Percentiles rank a stretch among this genome's conserved stretches.
These are phyloP conservation scores for Catharus bicknelli DNA, from an alignment of 2,113 vertebrate genomes.

Conservation along the genomic window DNA sequence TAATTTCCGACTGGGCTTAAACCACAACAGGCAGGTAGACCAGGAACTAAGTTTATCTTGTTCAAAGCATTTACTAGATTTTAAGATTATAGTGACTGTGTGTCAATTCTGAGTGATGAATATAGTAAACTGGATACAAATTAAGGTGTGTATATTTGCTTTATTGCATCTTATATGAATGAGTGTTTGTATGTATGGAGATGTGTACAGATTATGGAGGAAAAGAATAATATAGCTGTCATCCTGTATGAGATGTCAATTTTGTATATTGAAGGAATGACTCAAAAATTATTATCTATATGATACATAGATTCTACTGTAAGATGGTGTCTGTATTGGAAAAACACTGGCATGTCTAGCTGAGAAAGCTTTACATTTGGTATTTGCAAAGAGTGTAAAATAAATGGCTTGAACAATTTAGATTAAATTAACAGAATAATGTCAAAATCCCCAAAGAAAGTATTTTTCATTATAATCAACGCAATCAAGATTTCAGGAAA, in stretches of 20 bases:
- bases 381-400: background rate
- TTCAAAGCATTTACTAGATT: background rate
- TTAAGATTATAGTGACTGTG: background rate
- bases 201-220: background rate
- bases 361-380: background rate
- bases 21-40: background rate
- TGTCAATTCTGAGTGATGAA: background rate
- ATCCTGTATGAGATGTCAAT: background rate
- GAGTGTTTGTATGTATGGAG: background rate
- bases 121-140: background rate
- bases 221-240: background rate
- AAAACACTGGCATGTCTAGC: background rate
- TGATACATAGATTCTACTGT: background rate
- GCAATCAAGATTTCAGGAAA: background rate
- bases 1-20: background rate
- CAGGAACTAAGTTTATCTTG: background rate
- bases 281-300: background rate
- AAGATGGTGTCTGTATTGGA: background rate
- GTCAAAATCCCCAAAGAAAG: background rate
- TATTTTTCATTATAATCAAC: background rate
- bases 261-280: background rate
- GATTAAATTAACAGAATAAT: background rate
- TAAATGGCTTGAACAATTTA: background rate
- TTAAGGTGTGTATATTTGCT: background rate
- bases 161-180: background rate